Evolutionary conservation across 2,888 invertebrate genomes (phyloP), one percentile per base, ranked within the genome.

Genomic region (Pollenia amentaria): DNA sequence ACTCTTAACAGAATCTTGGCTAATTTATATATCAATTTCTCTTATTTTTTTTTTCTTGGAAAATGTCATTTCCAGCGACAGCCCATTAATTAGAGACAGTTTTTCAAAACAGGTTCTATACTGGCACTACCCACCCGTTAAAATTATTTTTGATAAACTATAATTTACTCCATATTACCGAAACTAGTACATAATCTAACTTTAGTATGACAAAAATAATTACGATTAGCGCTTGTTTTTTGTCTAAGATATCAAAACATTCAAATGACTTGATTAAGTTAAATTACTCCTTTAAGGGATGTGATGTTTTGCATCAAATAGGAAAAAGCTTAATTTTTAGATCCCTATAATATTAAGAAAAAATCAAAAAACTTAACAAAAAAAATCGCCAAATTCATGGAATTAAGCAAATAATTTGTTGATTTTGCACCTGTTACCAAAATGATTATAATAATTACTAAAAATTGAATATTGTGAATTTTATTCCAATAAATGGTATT

Each of bases 211-310:
- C 75, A 53, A 69, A 69, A 76, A 69, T 82, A 51, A 81, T 75
- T 75, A 76, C 82, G 69, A 64, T 76, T 76, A 67, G 76, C 76
- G 82, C 69, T 76, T 82, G 82, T 76, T 82, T 51, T 3, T 70
- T 82, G 75, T 76, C 69, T 69, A 76, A 53, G 44, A 76, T 70
- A 76, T 82, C 82, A 76, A 75, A 82, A 82, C 82, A 82, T 82
- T 76, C 76, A 82, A 82, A 82, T 82, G 76, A 82, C 67, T 69
- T 78, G 69, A 69, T 78, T 18, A 78, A 60, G 21, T 38, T 1
- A 60, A 21, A 53, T 82, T 75, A 75, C 51, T 16, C 75, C 60
- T 51, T 75, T 75, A 0, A 8, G 38, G 51, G 21, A n/a, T 42
- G 65, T 29, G 8, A 29, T 29, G 6, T 29, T 29, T 29, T 29